Evolutionary conservation across 2,113 vertebrate genomes (phyloP).

Genomic region (Ageneiosus marmoratus): DNA sequence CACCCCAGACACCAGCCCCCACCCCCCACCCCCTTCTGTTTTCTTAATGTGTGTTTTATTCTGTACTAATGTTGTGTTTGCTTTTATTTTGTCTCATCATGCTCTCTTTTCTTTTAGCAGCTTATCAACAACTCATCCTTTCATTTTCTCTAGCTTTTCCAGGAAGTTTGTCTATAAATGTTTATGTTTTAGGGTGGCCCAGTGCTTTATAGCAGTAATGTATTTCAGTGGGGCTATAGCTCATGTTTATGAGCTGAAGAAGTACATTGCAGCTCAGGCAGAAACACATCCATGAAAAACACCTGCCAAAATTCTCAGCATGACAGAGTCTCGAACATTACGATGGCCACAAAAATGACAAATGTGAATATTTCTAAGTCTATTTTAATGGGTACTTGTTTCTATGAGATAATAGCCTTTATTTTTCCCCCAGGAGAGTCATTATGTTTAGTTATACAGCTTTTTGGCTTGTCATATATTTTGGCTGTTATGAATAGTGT

Average conservation of each 20-base stretch:
- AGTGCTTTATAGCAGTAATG: constrained; percentile 58
- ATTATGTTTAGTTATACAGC: constrained; percentile 4
- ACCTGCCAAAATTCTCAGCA: constrained; percentile 34
- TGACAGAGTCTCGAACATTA: constrained; percentile 7
- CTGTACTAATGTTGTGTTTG: background rate
- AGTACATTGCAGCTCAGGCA: constrained; percentile 56
- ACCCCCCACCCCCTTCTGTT: background rate
- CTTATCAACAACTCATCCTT: constrained; percentile 28
- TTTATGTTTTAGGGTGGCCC: constrained; percentile 1
- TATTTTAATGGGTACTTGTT: constrained; percentile 14
- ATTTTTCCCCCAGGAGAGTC: background rate
- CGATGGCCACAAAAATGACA: constrained; percentile 12
- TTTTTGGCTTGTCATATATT: constrained; percentile 1
- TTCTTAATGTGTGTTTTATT: background rate
- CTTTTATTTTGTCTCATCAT: constrained; percentile 35
- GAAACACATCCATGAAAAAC: constrained; percentile 52
- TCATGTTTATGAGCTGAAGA: constrained; percentile 59
- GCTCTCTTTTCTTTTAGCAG: constrained; percentile 18
- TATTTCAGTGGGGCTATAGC: constrained; percentile 53
- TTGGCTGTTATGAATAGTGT: constrained; percentile 15
- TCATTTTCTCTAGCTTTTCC: constrained; percentile 2
- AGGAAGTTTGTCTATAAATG: constrained; percentile 5
- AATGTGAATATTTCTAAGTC: background rate
- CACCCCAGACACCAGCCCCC: too few species aligned
- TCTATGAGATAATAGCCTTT: background rate